Evolutionary conservation across 2,888 invertebrate genomes (phyloP).

Genomic region (Therioaphis trifolii): DNA sequence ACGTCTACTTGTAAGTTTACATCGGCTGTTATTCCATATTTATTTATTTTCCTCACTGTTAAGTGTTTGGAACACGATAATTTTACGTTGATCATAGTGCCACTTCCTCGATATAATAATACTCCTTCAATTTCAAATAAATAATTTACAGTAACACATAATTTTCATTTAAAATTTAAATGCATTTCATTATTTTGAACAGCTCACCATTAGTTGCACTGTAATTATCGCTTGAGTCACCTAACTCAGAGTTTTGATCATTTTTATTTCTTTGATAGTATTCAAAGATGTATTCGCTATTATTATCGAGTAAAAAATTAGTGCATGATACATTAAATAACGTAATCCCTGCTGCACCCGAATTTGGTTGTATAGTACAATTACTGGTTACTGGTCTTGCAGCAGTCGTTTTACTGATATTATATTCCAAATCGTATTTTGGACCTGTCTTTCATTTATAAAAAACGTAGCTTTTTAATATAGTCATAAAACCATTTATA

Average conservation of each 20-base stretch:
- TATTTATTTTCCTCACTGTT: slow-evolving; percentile 12
- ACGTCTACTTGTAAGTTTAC: background rate
- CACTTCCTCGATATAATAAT: slow-evolving; percentile 13
- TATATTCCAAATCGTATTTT: background rate
- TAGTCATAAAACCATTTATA: background rate
- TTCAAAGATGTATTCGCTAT: background rate
- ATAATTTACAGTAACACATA: background rate
- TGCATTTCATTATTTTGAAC: background rate
- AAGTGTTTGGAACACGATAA: slow-evolving; percentile 19
- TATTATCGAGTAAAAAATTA: background rate
- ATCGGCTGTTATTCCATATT: background rate
- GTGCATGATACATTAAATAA: slow-evolving; percentile 20
- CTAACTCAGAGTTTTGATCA: background rate
- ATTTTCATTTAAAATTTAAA: background rate
- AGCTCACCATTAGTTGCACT: background rate
- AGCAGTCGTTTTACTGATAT: background rate
- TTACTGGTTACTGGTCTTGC: background rate
- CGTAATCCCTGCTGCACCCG: background rate
- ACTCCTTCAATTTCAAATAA: background rate
- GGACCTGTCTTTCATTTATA: background rate
- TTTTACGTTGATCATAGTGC: background rate
- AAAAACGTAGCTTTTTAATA: background rate
- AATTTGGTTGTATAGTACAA: background rate
- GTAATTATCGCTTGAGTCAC: no score
- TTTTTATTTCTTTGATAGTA: slow-evolving; percentile 36